Conservation (phyloP, 37 sponge, comb jelly and placozoan genomes). For the Axinella damicornis region DNA sequence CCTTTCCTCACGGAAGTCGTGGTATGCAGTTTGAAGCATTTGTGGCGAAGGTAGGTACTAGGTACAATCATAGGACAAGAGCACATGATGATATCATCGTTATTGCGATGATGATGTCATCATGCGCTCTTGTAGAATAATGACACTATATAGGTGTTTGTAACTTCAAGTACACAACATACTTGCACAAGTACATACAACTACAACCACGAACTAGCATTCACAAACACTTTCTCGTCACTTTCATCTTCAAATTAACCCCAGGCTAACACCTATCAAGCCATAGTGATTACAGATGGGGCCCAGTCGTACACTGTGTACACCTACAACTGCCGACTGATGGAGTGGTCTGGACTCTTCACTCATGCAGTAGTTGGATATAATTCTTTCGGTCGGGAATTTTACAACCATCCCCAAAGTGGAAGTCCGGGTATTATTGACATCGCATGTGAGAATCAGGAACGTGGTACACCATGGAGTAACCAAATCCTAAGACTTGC, state of each 20-base stretch:
- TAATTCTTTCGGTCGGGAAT: slow-evolving; percentile 26
- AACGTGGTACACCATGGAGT: not conserved
- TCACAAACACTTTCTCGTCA: not conserved
- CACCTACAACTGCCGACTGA: slow-evolving; percentile 68
- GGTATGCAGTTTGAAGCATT: not conserved
- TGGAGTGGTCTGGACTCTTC: slow-evolving; percentile 64
- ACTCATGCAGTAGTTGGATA: slow-evolving; percentile 56
- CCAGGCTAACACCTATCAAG: slow-evolving; percentile 74
- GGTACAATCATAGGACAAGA: no score
- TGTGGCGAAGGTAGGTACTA: not conserved
- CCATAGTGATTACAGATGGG: slow-evolving; percentile 73
- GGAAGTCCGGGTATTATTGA: not conserved
- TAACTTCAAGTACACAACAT: no score
- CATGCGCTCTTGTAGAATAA: no score
- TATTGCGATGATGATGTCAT: no score
- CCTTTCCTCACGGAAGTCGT: slow-evolving; percentile 14
- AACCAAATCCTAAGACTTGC: slow-evolving; percentile 27
- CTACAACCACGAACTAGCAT: no score
- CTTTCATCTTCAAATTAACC: not conserved
- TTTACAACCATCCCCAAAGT: slow-evolving; percentile 42
- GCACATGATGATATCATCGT: no score
- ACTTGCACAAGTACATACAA: no score
- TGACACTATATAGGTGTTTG: no score
- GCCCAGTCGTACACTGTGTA: slow-evolving; percentile 60
- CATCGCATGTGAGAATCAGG: slow-evolving; percentile 11